phyloP scores from a whole-genome alignment of 2,113 vertebrate species.

The Dendropsophus ebraccatus region DNA sequence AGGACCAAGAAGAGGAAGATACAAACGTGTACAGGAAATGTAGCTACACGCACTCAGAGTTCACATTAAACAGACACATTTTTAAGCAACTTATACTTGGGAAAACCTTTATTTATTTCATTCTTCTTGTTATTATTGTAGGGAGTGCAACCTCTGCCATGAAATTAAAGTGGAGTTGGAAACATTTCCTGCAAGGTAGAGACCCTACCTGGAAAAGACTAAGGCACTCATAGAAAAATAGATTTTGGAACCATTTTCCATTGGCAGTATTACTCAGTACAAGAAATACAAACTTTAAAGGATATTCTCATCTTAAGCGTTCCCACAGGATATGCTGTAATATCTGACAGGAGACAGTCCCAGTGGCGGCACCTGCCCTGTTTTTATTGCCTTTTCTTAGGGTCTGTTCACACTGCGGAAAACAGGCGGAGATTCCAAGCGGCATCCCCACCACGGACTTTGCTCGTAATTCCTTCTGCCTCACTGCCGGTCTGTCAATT shows the following conservation, averaged over 20 bases:
- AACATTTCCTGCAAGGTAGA: constrained; percentile 17
- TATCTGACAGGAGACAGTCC: not conserved
- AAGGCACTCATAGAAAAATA: constrained; percentile 26
- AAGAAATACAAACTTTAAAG: not conserved
- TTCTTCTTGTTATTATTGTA: too few relatives aligned
- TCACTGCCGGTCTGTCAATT: too few relatives aligned
- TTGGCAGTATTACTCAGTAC: not conserved
- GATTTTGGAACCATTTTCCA: not conserved
- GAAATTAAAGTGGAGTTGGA: not conserved
- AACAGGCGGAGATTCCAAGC: too few relatives aligned
- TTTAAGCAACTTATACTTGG: too few relatives aligned
- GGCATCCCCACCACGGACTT: too few relatives aligned
- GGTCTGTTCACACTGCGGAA: too few relatives aligned
- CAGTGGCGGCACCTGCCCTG: not conserved
- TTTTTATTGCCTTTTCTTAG: too few relatives aligned
- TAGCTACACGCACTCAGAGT: not conserved
- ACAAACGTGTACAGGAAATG: not conserved
- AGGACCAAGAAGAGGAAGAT: not conserved
- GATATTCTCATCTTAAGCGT: not conserved
- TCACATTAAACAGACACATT: not conserved
- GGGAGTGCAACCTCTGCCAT: too few relatives aligned
- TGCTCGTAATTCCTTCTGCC: too few relatives aligned
- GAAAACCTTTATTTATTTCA: too few relatives aligned
- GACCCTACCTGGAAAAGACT: not conserved
- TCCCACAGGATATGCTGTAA: not conserved